Evolutionary conservation across 2,113 vertebrate genomes (phyloP).

Genomic region (Paradoxurus hermaphroditus): DNA sequence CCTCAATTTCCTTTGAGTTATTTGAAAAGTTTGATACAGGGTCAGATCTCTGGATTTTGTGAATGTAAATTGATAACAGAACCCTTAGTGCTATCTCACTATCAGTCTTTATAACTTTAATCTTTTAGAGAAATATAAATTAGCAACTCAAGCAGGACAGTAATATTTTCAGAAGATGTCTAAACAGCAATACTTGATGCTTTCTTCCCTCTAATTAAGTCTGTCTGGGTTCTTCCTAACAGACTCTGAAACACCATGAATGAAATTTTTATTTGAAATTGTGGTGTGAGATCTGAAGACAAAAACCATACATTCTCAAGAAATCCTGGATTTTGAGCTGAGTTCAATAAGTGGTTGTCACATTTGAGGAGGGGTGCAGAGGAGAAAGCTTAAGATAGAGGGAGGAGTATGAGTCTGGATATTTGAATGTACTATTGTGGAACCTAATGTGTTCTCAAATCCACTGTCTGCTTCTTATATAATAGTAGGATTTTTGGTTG

Average conservation of each 20-base stretch:
- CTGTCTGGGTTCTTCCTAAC: not conserved
- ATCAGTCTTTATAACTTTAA: not conserved
- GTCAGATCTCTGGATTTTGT: not conserved
- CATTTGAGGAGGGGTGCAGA: not conserved
- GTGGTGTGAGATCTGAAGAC: not conserved
- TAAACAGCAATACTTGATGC: not conserved
- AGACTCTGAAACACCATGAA: not conserved
- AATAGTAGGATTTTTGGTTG: not conserved
- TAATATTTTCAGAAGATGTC: not conserved
- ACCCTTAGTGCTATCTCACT: not conserved
- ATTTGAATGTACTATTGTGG: not conserved
- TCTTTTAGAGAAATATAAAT: slow-evolving; percentile 15
- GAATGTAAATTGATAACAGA: not conserved
- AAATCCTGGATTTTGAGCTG: not conserved
- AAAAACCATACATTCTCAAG: not conserved
- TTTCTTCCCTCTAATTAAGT: not conserved
- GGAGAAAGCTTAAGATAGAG: not conserved
- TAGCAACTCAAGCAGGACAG: not conserved
- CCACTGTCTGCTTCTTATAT: not conserved
- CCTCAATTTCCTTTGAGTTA: not conserved
- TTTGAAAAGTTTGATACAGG: not conserved
- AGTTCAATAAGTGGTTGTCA: not conserved
- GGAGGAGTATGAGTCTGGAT: not conserved
- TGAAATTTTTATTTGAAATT: not conserved
- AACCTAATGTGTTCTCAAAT: not conserved